Conservation (phyloP, 2,797 vertebrate species). For the Rhadinocentrus ornatus region DNA sequence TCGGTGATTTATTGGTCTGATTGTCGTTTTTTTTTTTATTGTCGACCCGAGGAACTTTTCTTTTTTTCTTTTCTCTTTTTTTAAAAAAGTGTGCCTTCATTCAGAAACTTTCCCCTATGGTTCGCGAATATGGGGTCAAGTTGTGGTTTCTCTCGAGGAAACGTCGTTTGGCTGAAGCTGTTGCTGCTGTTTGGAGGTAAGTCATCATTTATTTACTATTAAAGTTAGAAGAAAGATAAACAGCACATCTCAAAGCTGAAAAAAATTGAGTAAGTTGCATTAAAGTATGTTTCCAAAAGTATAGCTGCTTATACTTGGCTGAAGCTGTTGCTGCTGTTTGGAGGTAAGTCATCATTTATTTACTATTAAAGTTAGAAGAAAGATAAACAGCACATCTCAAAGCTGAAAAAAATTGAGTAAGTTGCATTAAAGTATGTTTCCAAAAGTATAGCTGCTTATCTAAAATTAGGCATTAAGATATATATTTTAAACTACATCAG, state of each 20-base stretch:
- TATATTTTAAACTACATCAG: neutral
- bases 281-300: neutral
- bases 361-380: neutral
- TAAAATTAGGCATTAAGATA: neutral
- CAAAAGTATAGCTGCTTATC: neutral
- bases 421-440: neutral
- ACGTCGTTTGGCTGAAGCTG: slow-evolving; percentile 69
- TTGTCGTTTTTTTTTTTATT: neutral
- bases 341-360: slow-evolving; percentile 73
- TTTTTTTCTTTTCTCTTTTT: neutral
- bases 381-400: neutral
- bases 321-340: slow-evolving; percentile 71
- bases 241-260: neutral
- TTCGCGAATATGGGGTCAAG: slow-evolving; percentile 81
- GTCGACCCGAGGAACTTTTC: slow-evolving; percentile 23
- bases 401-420: neutral
- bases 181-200: slow-evolving; percentile 80
- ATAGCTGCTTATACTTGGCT: slow-evolving; percentile 37
- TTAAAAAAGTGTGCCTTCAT: slow-evolving; percentile 43
- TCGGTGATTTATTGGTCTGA: slow-evolving; percentile 7
- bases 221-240: neutral
- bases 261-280: neutral
- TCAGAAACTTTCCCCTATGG: slow-evolving; percentile 82
- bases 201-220: slow-evolving; percentile 26
- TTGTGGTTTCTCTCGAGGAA: slow-evolving; percentile 79